Evolutionary conservation across 2,113 vertebrate genomes (phyloP).

Genomic region (Gambusia holbrooki): DNA sequence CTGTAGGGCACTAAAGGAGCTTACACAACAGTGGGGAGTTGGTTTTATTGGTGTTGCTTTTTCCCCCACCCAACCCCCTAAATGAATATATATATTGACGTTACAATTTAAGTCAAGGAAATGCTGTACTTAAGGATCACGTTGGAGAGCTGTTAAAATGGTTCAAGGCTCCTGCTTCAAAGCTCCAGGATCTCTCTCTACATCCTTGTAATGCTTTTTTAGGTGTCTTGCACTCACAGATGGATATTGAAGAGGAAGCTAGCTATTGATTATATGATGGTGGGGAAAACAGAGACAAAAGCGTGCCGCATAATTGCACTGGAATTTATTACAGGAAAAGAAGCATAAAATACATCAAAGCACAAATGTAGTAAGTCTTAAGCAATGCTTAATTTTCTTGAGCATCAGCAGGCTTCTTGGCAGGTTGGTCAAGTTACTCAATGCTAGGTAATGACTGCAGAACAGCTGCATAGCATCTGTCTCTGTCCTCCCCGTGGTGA

Average conservation of each 20-base stretch:
- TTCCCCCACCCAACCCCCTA: no score
- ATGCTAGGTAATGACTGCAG: slow-evolving; percentile 40
- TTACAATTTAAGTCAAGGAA: not conserved
- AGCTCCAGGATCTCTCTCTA: slow-evolving; percentile 2
- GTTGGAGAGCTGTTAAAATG: not conserved
- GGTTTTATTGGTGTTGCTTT: no score
- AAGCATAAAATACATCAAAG: slow-evolving; percentile 17
- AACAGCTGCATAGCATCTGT: slow-evolving; percentile 48
- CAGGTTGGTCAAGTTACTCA: slow-evolving; percentile 34
- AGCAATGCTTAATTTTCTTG: slow-evolving; percentile 33
- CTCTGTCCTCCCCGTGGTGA: slow-evolving; percentile 48
- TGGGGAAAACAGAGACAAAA: slow-evolving; percentile 36
- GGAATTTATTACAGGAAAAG: slow-evolving; percentile 42
- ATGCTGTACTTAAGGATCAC: not conserved
- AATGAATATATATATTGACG: no score
- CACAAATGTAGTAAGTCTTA: slow-evolving; percentile 33
- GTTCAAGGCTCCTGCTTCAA: not conserved
- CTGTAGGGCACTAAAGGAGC: no score
- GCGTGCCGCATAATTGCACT: slow-evolving; percentile 27
- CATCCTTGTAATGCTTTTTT: slow-evolving; percentile 8
- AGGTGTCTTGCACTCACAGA: slow-evolving; percentile 5
- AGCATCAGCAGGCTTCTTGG: slow-evolving; percentile 24
- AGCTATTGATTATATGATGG: slow-evolving; percentile 44
- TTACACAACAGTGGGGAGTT: no score
- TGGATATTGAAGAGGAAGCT: slow-evolving; percentile 26